phyloP scores from a whole-genome alignment of 1,140 invertebrate genomes.

The Lethocerus indicus region DNA sequence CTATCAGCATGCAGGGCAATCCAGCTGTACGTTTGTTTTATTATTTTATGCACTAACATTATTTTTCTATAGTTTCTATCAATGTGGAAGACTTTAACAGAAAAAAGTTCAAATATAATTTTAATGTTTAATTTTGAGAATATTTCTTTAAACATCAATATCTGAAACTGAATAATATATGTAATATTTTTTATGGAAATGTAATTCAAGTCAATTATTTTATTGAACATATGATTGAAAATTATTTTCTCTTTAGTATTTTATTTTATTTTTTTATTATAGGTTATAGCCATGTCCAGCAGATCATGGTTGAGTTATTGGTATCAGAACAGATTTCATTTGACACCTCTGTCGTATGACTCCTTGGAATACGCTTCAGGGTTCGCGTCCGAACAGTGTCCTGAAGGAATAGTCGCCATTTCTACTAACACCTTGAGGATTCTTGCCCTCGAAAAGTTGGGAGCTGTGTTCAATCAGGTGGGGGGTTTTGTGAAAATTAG shows the following conservation, averaged over 20 bases:
- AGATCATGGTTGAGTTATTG: slow-evolving; percentile 97
- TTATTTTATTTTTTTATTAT: slow-evolving; percentile 12
- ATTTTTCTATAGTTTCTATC: neutral
- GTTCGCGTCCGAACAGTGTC: slow-evolving; percentile 97
- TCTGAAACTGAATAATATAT: too few species aligned
- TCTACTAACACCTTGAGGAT: slow-evolving; percentile 94
- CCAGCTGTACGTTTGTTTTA: slow-evolving; percentile 57
- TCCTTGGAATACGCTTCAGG: slow-evolving; percentile 94
- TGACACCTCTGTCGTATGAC: slow-evolving; percentile 92
- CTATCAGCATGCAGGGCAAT: slow-evolving; percentile 85
- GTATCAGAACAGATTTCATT: slow-evolving; percentile 91
- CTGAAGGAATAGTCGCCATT: slow-evolving; percentile 98
- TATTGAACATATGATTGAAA: neutral
- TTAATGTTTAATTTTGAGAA: too few species aligned
- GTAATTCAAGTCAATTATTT: neutral
- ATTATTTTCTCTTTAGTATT: neutral
- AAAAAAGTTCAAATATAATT: too few species aligned
- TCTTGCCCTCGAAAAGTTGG: slow-evolving; percentile 93
- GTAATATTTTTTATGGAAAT: too few species aligned
- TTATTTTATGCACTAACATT: too few species aligned
- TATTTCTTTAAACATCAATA: too few species aligned
- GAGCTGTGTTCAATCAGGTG: slow-evolving; percentile 94
- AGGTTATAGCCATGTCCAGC: slow-evolving; percentile 90
- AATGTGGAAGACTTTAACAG: too few species aligned
- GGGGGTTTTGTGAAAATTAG: neutral